Evolutionary conservation across 2,888 invertebrate genomes (phyloP), one percentile per base, ranked within the genome.

Genomic region (Platerodrilus igneus): DNA sequence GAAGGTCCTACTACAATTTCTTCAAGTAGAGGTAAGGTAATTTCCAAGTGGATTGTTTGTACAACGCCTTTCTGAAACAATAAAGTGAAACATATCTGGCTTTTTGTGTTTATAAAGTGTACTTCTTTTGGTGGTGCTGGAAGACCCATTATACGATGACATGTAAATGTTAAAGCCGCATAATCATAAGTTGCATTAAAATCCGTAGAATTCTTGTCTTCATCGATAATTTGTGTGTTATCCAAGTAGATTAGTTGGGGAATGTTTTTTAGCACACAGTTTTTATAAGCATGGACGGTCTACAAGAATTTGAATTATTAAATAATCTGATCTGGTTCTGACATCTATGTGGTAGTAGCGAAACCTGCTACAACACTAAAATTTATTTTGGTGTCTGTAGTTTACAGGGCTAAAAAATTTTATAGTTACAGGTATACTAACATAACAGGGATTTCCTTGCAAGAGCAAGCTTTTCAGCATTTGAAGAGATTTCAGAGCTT

Each of bases 401-500:
- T n/a, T n/a, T n/a, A n/a, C n/a, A n/a, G n/a, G n/a, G n/a, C n/a
- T n/a, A n/a, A n/a, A n/a, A n/a, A n/a, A n/a, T n/a, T n/a, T n/a
- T n/a, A n/a, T n/a, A n/a, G n/a, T n/a, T n/a, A n/a, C n/a, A 39
- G 37, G 28, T 13, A 25, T 51, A 56, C 62, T 61, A 60, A 78
- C 78, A 57, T 74, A 64, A 52, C 78, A 78, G 3, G 78, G 78
- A 58, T 78, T 79, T 28, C 78, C 78, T 40, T 71, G 66, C 17
- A 79, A 67, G 30, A 64, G 59, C 10, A 79, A 58, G 7, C 71
- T 64, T n/a, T 50, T 56, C 4, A 78, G 62, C 37, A 58, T 60
- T 9, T 66, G 64, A 22, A 78, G 52, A 3, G 26, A 35, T 3
- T 51, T 51, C 19, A 77, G 38, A 7, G 60, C 58, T 41, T 63